These are phyloP conservation scores for Aptenodytes patagonicus DNA, from an alignment of 2,113 vertebrate species.

Conservation along the genomic window DNA sequence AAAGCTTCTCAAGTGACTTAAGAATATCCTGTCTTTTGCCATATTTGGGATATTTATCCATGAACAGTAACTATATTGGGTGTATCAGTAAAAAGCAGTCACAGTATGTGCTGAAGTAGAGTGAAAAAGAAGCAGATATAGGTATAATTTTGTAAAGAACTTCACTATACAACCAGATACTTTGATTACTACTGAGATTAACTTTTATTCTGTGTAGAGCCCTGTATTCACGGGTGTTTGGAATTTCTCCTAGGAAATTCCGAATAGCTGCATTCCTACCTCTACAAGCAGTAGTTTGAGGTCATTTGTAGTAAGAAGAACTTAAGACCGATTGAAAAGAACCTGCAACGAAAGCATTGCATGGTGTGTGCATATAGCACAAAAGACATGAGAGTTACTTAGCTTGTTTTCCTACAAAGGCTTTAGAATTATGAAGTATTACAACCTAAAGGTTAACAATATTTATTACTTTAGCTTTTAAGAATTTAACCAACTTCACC, in stretches of 20 bases:
- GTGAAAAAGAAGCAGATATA: background rate
- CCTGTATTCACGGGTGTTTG: background rate
- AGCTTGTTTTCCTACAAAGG: background rate
- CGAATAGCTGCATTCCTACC: background rate
- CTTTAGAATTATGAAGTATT: background rate
- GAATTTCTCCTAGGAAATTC: slow-evolving; percentile 28
- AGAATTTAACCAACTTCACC: background rate
- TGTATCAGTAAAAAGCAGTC: background rate
- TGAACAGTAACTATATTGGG: background rate
- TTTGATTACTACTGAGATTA: slow-evolving; percentile 1
- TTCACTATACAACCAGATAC: background rate
- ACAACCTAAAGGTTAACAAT: background rate
- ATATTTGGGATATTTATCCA: background rate
- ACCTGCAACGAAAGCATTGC: background rate
- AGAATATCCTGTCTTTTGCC: background rate
- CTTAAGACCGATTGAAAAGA: background rate
- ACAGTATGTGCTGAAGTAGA: background rate
- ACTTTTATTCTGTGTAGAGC: background rate
- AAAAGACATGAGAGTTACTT: background rate
- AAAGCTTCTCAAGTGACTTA: background rate
- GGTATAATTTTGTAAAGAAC: background rate
- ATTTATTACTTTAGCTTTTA: background rate
- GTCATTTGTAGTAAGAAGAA: background rate
- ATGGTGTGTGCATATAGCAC: background rate
- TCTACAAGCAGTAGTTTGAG: background rate